Percentiles rank a stretch among this genome's conserved stretches.
Conservation (phyloP, 2,888 invertebrate genomes). For the Chrysopilus asiliformis region DNA sequence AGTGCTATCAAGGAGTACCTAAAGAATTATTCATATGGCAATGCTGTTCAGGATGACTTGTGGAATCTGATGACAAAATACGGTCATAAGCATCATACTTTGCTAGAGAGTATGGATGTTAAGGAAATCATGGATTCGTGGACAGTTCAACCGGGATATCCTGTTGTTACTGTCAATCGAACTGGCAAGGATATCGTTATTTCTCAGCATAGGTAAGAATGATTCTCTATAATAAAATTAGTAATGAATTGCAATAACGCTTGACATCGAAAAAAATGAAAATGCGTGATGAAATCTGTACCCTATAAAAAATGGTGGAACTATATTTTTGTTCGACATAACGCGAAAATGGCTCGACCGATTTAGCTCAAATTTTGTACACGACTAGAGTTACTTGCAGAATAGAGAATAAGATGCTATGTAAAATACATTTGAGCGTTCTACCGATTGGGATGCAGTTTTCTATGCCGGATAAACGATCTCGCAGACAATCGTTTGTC, state of each 20-base stretch:
- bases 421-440: too few species aligned
- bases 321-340: too few species aligned
- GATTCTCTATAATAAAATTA: neutral
- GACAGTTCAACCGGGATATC: constrained; percentile 55
- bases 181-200: constrained; percentile 28
- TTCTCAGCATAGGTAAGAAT: constrained; percentile 24
- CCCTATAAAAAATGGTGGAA: too few species aligned
- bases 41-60: constrained; percentile 50
- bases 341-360: too few species aligned
- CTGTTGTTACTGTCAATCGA: constrained; percentile 44
- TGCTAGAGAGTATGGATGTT: constrained; percentile 37
- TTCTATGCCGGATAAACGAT: too few species aligned
- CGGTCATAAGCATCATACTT: constrained; percentile 34
- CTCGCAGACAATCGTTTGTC: too few species aligned
- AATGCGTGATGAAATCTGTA: neutral
- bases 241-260: too few species aligned
- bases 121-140: constrained; percentile 53
- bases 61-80: constrained; percentile 49
- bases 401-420: too few species aligned
- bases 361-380: too few species aligned
- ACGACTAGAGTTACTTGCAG: too few species aligned
- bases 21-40: constrained; percentile 40
- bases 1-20: constrained; percentile 41
- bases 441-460: too few species aligned
- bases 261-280: neutral